Evolutionary conservation across 2,113 vertebrate genomes (phyloP).

Genomic region (Esox niger): DNA sequence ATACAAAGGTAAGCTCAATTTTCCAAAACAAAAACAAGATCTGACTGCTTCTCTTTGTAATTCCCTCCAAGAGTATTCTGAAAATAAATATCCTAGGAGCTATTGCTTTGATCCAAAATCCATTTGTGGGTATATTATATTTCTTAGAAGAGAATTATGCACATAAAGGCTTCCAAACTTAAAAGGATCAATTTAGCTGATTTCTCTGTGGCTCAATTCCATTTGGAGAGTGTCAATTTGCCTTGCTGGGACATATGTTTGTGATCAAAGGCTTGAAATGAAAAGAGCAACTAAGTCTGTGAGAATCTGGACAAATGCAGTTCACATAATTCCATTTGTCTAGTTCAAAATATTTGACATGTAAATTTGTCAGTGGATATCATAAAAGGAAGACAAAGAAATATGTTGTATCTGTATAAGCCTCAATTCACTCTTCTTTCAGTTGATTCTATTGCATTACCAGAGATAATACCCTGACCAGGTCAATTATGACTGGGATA

Average conservation of each 20-base stretch:
- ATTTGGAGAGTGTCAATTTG: neutral
- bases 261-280: neutral
- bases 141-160: neutral
- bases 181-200: slow-evolving; percentile 21
- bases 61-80: slow-evolving; percentile 29
- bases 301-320: neutral
- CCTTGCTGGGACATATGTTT: neutral
- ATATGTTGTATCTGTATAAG: too few species aligned
- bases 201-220: neutral
- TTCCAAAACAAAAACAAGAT: slow-evolving; percentile 51
- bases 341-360: too few species aligned
- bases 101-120: slow-evolving; percentile 45
- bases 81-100: neutral
- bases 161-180: slow-evolving; percentile 8
- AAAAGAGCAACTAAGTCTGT: neutral
- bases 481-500: too few species aligned
- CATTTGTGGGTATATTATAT: slow-evolving; percentile 4
- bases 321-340: too few species aligned
- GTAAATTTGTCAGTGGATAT: too few species aligned
- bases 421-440: too few species aligned
- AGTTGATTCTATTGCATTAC: too few species aligned
- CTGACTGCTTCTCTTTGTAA: slow-evolving; percentile 37
- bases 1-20: slow-evolving; percentile 50
- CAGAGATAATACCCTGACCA: too few species aligned
- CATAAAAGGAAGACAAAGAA: too few species aligned